Conservation (phyloP, 1,140 invertebrate genomes). For the Drosophila tani region DNA sequence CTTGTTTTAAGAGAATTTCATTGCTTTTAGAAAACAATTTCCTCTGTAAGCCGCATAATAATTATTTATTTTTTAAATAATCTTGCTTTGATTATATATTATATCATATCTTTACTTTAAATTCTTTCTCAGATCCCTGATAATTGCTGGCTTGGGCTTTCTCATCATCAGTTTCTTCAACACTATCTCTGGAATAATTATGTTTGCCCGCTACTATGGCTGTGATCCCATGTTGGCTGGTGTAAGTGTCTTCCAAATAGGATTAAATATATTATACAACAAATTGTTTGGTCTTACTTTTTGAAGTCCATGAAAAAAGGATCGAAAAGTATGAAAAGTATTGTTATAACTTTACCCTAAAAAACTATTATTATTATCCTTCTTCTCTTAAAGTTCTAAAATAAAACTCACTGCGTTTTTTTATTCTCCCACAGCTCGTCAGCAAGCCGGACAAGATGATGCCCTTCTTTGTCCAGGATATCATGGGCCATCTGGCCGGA, state of each 20-base stretch:
- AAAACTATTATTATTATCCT: too few relatives aligned
- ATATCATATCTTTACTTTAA: not conserved
- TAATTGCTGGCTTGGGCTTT: constrained; percentile 86
- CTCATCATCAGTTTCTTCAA: constrained; percentile 86
- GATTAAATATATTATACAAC: not conserved
- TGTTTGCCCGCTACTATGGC: constrained; percentile 90
- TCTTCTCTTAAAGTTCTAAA: too few relatives aligned
- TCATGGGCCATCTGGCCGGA: constrained; percentile 86
- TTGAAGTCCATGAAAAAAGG: too few relatives aligned
- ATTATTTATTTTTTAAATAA: too few relatives aligned
- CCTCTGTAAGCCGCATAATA: not conserved
- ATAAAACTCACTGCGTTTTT: not conserved
- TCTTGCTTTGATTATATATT: not conserved
- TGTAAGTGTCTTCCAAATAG: constrained; percentile 73
- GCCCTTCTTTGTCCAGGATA: constrained; percentile 88
- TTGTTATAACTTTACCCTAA: too few relatives aligned
- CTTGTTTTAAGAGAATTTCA: too few relatives aligned
- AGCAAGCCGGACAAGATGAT: constrained; percentile 86
- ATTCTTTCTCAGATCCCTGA: constrained; percentile 81
- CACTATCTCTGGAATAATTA: constrained; percentile 89
- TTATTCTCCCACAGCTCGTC: constrained; percentile 59
- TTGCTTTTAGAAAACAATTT: too few relatives aligned
- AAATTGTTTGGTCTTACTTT: too few relatives aligned
- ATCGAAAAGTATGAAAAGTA: too few relatives aligned
- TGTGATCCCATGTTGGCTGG: constrained; percentile 90